Evolutionary conservation across 2,888 invertebrate genomes (phyloP), one percentile per base, ranked within the genome.

Genomic region (Germaria angustata): DNA sequence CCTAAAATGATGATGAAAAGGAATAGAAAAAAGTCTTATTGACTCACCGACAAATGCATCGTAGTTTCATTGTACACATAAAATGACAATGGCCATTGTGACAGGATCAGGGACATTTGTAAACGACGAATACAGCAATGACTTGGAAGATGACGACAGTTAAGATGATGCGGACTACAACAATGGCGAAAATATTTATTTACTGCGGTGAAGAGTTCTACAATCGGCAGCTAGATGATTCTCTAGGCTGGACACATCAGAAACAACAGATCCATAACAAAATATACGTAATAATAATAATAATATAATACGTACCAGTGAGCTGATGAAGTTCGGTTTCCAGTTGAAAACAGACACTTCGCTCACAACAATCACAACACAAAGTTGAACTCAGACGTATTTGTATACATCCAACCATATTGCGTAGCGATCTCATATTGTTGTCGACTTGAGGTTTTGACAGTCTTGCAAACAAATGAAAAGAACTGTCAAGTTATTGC

Each of bases 101-200:
- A 83, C 86, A 85, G 86, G 84, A 86, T 86, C 86, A 85, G 85
- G 86, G 84, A 81, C 84, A 85, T 85, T 85, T 83, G 77, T 80
- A 73, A 73, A 39, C 63, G 39, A 75, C 59, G 49, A 78, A 49
- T 76, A 41, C 28, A 76, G 46, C 57, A 76, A 66, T 39, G 68
- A 51, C 28, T 75, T 24, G 44, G 49, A 65, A 4, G 66, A 61
- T 2, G 59, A 65, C 36, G 32, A 65, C 15, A 41, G 57, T 68
- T 49, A 39, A 24, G 65, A 57, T 34, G 49, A 73, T 57, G 44
- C 24, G 53, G 34, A 68, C 22, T 39, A 41, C 34, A 32, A 41
- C 32, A 34, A 39, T 61, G 22, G 15, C 34, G 59, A 24, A 51
- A 51, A 55, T 53, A 17, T 51, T 20, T 51, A 41, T 59, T 36